Evolutionary conservation across 2,888 invertebrate species (phyloP).

Genomic region (Eristalis tenax): DNA sequence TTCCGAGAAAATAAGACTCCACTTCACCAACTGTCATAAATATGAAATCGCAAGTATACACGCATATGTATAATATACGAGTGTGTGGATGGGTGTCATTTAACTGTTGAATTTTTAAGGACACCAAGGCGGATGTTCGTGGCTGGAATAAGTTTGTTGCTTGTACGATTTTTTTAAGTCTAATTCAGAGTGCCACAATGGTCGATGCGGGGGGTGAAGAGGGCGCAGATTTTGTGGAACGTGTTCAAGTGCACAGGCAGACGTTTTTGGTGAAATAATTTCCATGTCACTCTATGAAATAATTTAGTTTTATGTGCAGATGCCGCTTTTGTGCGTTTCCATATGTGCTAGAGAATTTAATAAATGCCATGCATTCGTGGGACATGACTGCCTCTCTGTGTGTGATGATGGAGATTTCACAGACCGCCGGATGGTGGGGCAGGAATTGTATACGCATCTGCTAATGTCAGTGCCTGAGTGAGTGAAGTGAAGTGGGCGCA

Average conservation of each 20-base stretch:
- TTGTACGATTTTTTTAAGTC: not conserved
- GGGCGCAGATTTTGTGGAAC: not conserved
- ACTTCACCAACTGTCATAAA: not conserved
- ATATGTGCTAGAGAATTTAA: not conserved
- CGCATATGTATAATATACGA: not conserved
- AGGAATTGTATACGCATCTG: not conserved
- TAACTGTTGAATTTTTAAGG: slow-evolving; percentile 6
- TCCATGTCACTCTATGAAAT: slow-evolving; percentile 11
- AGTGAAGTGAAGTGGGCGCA: not conserved
- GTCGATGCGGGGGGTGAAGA: not conserved
- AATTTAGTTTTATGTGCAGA: slow-evolving; percentile 15
- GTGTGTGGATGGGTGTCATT: slow-evolving; percentile 5
- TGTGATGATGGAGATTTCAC: not conserved
- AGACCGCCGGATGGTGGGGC: not conserved
- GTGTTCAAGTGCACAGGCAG: not conserved
- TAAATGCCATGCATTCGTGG: not conserved
- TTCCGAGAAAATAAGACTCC: not conserved
- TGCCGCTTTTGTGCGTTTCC: not conserved
- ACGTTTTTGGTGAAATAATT: slow-evolving; percentile 9
- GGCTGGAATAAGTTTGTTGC: not conserved
- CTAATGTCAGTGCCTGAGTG: not conserved
- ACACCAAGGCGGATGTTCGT: not conserved
- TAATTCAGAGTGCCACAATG: too few relatives aligned
- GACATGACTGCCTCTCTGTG: not conserved
- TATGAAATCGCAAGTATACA: not conserved